These are phyloP conservation scores for Cephonodes hylas DNA, from an alignment of 2,888 invertebrate genomes.

Conservation along the genomic window DNA sequence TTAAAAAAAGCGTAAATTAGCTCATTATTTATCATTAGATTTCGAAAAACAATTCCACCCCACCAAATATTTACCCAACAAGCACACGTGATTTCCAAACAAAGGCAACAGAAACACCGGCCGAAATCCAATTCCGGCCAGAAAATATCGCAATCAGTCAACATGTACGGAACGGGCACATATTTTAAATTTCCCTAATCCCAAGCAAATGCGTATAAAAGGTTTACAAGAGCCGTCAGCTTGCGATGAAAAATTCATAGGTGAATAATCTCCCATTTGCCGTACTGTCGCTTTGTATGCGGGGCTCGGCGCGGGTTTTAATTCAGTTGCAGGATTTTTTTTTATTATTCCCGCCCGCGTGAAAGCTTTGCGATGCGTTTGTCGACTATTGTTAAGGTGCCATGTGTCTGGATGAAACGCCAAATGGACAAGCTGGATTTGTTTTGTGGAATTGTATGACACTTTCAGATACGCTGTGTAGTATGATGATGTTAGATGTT, in stretches of 20 bases:
- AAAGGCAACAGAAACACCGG: not conserved
- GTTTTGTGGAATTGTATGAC: not conserved
- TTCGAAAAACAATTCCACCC: too few relatives aligned
- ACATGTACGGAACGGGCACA: not conserved
- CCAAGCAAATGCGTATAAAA: slow-evolving; percentile 28
- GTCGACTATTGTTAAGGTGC: not conserved
- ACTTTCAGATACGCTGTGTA: not conserved
- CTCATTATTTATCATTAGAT: too few relatives aligned
- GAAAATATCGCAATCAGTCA: slow-evolving; percentile 2
- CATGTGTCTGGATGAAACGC: not conserved
- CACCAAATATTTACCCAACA: not conserved
- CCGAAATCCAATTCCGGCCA: not conserved
- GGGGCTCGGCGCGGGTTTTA: slow-evolving; percentile 17
- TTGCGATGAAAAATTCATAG: slow-evolving; percentile 21
- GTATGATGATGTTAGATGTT: too few relatives aligned
- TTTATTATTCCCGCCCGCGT: slow-evolving; percentile 6
- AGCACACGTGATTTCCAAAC: not conserved
- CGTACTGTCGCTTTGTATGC: slow-evolving; percentile 17
- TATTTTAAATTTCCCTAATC: slow-evolving; percentile 20
- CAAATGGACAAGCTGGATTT: not conserved
- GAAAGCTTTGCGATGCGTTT: not conserved
- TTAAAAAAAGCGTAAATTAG: too few relatives aligned
- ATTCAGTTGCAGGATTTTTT: slow-evolving; percentile 15
- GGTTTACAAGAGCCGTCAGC: slow-evolving; percentile 21
- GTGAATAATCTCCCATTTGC: slow-evolving; percentile 25